A percentile compares a stretch with the other conserved stretches of the same genome.
These are phyloP conservation scores for Sorex fumeus DNA, from an alignment of 2,113 vertebrate species.

Conservation along the genomic window DNA sequence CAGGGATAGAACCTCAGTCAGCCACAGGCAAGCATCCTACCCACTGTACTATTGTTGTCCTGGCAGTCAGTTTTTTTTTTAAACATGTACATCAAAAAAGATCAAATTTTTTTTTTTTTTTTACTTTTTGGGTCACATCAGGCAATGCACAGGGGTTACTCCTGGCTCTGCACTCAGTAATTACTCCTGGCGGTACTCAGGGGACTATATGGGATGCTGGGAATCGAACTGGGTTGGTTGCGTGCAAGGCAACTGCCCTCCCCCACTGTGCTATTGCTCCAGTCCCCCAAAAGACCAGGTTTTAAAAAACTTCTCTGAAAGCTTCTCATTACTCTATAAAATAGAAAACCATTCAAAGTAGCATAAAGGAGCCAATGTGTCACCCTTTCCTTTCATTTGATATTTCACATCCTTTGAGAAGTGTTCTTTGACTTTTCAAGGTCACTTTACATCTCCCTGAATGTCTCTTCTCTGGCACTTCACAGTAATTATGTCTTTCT, in stretches of 20 bases:
- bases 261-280: no score
- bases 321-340: conserved; percentile 54
- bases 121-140: no score
- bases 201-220: no score
- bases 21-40: no score
- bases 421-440: conserved; percentile 57
- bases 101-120: conserved; percentile 1
- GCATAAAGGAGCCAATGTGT: neutral
- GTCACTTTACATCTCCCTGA: conserved; percentile 26
- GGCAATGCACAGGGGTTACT: no score
- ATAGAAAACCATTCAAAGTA: conserved; percentile 18
- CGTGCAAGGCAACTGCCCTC: no score
- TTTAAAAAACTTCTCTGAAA: neutral
- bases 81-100: conserved; percentile 60
- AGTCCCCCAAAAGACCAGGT: neutral
- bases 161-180: no score
- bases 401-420: conserved; percentile 51
- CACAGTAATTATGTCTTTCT: conserved; percentile 13
- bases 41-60: no score
- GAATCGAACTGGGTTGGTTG: no score
- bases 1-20: no score
- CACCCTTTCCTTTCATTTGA: conserved; percentile 22
- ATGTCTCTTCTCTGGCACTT: conserved; percentile 33
- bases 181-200: no score
- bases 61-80: conserved; percentile 27